These are phyloP conservation scores for Drosophila orosa DNA, from an alignment of 1,140 invertebrate species.

Conservation along the genomic window DNA sequence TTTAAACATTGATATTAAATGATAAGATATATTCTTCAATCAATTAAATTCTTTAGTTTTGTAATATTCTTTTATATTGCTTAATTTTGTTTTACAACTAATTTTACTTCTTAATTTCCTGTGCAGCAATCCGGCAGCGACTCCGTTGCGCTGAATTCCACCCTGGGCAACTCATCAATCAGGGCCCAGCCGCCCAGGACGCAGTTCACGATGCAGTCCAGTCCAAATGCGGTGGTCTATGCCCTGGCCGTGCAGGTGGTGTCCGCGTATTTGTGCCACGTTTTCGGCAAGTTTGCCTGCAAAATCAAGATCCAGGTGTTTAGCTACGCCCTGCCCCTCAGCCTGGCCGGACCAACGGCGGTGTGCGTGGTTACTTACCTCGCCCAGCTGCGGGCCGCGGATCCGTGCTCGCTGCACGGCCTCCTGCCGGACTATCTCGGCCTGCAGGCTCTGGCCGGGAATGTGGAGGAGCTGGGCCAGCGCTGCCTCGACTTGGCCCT, in stretches of 20 bases:
- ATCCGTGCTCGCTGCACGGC: slow-evolving; percentile 87
- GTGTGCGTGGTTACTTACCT: slow-evolving; percentile 87
- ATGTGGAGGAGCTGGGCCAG: slow-evolving; percentile 37
- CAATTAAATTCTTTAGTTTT: too few relatives aligned
- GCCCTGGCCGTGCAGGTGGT: slow-evolving; percentile 87
- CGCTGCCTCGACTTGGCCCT: slow-evolving; percentile 86
- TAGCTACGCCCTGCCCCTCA: slow-evolving; percentile 92
- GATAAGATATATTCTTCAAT: too few relatives aligned
- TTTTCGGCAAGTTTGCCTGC: slow-evolving; percentile 92
- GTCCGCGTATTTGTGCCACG: slow-evolving; percentile 88
- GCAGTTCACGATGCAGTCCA: slow-evolving; percentile 73
- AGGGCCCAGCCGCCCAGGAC: slow-evolving; percentile 10
- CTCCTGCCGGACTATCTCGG: slow-evolving; percentile 89
- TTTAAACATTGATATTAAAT: too few relatives aligned
- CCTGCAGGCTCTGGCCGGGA: slow-evolving; percentile 78
- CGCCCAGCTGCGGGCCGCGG: slow-evolving; percentile 86
- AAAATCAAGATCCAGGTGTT: slow-evolving; percentile 93
- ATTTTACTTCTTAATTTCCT: neutral
- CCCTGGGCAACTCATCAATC: slow-evolving; percentile 48
- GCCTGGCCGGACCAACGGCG: slow-evolving; percentile 88
- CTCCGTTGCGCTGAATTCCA: slow-evolving; percentile 28
- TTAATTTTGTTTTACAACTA: neutral
- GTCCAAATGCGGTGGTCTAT: slow-evolving; percentile 84
- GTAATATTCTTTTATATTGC: too few relatives aligned
- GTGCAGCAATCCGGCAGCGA: slow-evolving; percentile 33